phyloP scores from a whole-genome alignment of 2,797 vertebrate species.

The Serranus cabrilla region DNA sequence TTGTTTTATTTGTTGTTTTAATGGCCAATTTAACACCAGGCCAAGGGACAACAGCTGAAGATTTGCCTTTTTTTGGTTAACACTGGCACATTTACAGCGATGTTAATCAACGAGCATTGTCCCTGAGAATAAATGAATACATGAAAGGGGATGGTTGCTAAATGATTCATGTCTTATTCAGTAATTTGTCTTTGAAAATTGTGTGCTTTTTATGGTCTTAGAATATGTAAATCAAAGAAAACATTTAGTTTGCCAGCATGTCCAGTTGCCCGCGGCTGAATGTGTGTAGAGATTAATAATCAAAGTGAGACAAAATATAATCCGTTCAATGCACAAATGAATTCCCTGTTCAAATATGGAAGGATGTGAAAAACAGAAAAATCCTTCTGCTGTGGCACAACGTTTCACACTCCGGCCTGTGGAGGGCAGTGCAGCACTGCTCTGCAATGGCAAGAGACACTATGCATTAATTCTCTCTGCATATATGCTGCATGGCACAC shows the following conservation, averaged over 20 bases:
- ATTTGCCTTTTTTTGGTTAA: no score
- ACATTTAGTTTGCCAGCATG: neutral
- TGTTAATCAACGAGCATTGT: no score
- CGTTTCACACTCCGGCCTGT: slow-evolving; percentile 36
- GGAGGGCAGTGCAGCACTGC: slow-evolving; percentile 76
- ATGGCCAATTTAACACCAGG: no score
- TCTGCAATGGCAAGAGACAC: fast-evolving
- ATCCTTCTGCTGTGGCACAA: neutral
- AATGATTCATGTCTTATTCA: slow-evolving; percentile 1
- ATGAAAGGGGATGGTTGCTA: neutral
- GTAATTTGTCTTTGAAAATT: neutral
- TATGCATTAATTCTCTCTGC: slow-evolving; percentile 20
- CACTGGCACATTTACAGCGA: no score
- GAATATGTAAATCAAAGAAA: slow-evolving; percentile 1
- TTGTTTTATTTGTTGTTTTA: no score
- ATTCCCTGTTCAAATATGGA: neutral
- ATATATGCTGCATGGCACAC: slow-evolving; percentile 13
- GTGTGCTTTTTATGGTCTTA: neutral
- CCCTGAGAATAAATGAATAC: no score
- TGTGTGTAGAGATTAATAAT: neutral
- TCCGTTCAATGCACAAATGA: neutral
- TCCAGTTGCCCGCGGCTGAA: neutral
- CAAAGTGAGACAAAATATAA: slow-evolving; percentile 6
- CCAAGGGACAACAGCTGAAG: no score
- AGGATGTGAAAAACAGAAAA: neutral